Evolutionary conservation across 2,888 invertebrate genomes (phyloP).

Genomic region (Spicauda simplicius): DNA sequence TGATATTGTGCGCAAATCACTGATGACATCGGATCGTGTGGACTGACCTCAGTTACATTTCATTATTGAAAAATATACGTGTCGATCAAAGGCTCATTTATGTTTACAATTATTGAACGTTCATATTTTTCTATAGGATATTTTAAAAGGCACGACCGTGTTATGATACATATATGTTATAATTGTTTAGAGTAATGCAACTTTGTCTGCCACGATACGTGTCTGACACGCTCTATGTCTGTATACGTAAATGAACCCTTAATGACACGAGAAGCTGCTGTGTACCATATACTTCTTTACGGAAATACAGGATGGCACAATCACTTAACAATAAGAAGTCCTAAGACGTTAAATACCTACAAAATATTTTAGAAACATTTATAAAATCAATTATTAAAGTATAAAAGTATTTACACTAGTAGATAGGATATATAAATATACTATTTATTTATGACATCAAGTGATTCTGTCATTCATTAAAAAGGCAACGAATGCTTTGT

Average conservation of each 20-base stretch:
- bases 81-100: background rate
- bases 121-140: too few species aligned
- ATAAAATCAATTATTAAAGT: constrained; percentile 2
- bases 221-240: too few species aligned
- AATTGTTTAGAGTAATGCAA: too few species aligned
- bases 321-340: constrained; percentile 2
- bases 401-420: background rate
- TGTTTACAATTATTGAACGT: too few species aligned
- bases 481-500: constrained; percentile 1
- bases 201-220: too few species aligned
- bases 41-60: constrained; percentile 30
- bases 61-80: background rate
- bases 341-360: background rate
- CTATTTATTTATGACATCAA: background rate
- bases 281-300: background rate
- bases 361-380: constrained; percentile 2
- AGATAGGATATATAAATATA: constrained; percentile 1
- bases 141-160: too few species aligned
- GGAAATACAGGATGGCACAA: constrained; percentile 8
- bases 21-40: constrained; percentile 37
- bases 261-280: background rate
- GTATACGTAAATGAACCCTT: too few species aligned
- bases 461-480: constrained; percentile 17
- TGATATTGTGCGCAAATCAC: constrained; percentile 34
- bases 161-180: too few species aligned